Evolutionary conservation across 2,797 vertebrate genomes (phyloP).

Genomic region (Podargus strigoides): DNA sequence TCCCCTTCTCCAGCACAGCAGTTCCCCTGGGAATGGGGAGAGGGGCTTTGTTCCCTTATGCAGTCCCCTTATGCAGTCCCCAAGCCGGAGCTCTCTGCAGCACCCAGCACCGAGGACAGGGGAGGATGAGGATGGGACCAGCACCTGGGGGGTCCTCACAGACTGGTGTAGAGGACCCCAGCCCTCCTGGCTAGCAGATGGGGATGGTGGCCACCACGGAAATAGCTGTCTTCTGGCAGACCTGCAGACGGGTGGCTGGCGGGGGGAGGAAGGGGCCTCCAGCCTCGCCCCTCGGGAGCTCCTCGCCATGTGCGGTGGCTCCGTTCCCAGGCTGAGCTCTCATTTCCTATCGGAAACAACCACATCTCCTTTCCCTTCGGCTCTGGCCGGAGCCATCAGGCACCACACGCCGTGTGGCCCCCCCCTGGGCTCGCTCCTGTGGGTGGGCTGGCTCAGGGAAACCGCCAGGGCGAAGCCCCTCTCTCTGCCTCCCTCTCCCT

Average conservation of each 20-base stretch:
- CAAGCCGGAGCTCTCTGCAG: background rate
- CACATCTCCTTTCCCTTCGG: background rate
- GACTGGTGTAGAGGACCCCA: accelerated
- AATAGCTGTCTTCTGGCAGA: background rate
- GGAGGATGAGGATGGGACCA: background rate
- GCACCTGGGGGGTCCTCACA: background rate
- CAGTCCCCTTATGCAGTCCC: no score
- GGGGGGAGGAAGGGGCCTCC: background rate
- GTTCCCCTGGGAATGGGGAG: accelerated
- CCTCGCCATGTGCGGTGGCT: background rate
- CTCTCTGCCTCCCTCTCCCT: background rate
- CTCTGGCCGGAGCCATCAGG: background rate
- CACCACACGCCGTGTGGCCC: background rate
- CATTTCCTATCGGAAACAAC: background rate
- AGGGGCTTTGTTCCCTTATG: background rate
- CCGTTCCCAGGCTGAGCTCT: background rate
- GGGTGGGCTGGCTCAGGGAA: background rate
- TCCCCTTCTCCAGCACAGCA: background rate
- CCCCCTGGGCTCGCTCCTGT: background rate
- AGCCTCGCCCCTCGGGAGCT: background rate
- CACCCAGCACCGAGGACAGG: accelerated
- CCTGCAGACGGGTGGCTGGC: background rate
- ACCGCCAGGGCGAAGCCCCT: background rate
- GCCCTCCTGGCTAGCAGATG: background rate
- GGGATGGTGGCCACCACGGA: background rate